These are phyloP conservation scores for Macrostomum lignano DNA, from an alignment of 1,140 invertebrate species.

Conservation along the genomic window DNA sequence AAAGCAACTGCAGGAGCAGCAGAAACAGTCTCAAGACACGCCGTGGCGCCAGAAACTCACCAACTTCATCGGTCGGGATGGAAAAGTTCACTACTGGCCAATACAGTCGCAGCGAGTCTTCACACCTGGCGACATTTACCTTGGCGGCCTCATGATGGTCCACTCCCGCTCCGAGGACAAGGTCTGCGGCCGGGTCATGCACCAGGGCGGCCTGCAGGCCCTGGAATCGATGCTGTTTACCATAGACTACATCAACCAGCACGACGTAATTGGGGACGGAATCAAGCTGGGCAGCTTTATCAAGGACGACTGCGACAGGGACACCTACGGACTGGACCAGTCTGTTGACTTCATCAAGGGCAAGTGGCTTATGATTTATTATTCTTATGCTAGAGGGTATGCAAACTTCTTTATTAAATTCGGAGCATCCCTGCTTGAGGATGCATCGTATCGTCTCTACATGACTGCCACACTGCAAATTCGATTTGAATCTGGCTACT, in stretches of 20 bases:
- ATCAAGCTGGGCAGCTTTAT: constrained; percentile 46
- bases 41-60: no score
- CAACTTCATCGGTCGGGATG: no score
- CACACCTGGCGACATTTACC: constrained; percentile 39
- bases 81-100: no score
- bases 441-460: no score
- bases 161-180: constrained; percentile 52
- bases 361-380: constrained; percentile 28
- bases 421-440: no score
- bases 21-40: no score
- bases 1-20: no score
- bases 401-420: no score
- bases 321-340: constrained; percentile 78
- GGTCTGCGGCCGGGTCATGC: constrained; percentile 64
- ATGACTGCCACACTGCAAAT: no score
- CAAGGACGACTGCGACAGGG: constrained; percentile 75
- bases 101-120: no score
- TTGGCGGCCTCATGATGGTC: constrained; percentile 77
- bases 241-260: constrained; percentile 44
- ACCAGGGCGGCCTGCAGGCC: constrained; percentile 58
- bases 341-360: constrained; percentile 87
- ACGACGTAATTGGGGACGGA: constrained; percentile 21
- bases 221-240: constrained; percentile 71
- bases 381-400: no score
- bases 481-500: neutral